phyloP scores from a whole-genome alignment of 92 coral and sea anemone species.

The Scolanthus callimorphus region DNA sequence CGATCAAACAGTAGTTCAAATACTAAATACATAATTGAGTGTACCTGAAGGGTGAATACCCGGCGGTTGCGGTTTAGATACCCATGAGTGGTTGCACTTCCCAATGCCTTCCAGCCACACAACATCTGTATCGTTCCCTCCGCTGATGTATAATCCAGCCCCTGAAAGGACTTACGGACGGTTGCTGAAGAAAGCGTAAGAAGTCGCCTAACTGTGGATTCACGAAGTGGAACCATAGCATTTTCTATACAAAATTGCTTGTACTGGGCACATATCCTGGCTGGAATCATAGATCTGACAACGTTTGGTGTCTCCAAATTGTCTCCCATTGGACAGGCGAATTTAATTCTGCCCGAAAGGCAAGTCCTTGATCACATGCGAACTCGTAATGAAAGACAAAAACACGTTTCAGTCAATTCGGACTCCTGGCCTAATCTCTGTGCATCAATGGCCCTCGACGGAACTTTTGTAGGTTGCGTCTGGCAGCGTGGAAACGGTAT shows the following conservation, averaged over 20 bases:
- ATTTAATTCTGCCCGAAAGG: conserved; percentile 41
- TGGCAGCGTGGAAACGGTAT: conserved; percentile 16
- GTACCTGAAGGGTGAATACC: too few relatives aligned
- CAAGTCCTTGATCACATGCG: conserved; percentile 45
- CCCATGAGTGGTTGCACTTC: too few relatives aligned
- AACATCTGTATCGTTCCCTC: too few relatives aligned
- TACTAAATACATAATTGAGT: too few relatives aligned
- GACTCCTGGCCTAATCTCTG: conserved; percentile 7
- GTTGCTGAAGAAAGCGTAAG: conserved; percentile 19
- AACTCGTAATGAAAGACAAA: conserved; percentile 39
- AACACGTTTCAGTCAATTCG: conserved; percentile 18
- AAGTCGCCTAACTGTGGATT: conserved; percentile 21
- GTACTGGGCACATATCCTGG: conserved; percentile 28
- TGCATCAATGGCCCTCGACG: conserved; percentile 11
- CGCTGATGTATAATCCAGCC: too few relatives aligned
- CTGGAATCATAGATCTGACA: conserved; percentile 24
- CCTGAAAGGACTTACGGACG: conserved; percentile 27
- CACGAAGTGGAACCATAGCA: conserved; percentile 7
- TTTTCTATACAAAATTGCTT: conserved; percentile 23
- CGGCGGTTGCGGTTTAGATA: too few relatives aligned
- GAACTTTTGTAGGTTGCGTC: conserved; percentile 8
- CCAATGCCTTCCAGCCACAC: too few relatives aligned
- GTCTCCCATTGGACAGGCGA: conserved; percentile 27
- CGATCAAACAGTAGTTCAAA: too few relatives aligned
- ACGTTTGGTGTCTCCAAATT: conserved; percentile 37